phyloP scores from a whole-genome alignment of 37 sponge, comb jelly and placozoan species.

The Theonella swinhoei region DNA sequence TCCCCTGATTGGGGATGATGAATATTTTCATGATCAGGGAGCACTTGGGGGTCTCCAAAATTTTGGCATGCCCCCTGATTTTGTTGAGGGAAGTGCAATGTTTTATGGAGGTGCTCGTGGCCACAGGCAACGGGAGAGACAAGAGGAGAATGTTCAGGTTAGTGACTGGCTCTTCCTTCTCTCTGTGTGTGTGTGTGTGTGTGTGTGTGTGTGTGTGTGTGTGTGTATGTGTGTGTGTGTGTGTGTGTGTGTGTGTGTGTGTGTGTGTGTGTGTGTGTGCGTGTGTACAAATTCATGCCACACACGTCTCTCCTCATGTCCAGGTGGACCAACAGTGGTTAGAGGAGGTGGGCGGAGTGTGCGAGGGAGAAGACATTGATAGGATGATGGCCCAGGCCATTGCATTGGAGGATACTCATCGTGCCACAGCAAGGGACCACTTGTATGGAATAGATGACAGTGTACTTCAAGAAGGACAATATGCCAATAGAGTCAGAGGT shows the following conservation, averaged over 20 bases:
- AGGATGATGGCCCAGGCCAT: conserved; percentile 42
- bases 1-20: background rate
- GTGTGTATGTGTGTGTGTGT: too few species aligned
- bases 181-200: too few species aligned
- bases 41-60: background rate
- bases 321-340: conserved; percentile 46
- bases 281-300: too few species aligned
- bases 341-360: conserved; percentile 12
- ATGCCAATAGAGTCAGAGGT: background rate
- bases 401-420: background rate
- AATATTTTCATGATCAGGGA: too few species aligned
- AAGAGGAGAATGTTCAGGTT: background rate
- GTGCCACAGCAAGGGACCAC: background rate
- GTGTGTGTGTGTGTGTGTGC: too few species aligned
- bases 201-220: too few species aligned
- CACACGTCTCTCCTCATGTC: too few species aligned
- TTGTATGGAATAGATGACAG: background rate
- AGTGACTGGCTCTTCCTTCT: too few species aligned
- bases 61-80: background rate
- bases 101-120: too few species aligned
- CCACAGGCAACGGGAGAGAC: background rate
- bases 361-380: conserved; percentile 27
- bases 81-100: too few species aligned
- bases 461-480: background rate
- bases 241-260: too few species aligned